Conservation (phyloP, 2,797 vertebrate genomes). For the Leucoraja ocellata region DNA sequence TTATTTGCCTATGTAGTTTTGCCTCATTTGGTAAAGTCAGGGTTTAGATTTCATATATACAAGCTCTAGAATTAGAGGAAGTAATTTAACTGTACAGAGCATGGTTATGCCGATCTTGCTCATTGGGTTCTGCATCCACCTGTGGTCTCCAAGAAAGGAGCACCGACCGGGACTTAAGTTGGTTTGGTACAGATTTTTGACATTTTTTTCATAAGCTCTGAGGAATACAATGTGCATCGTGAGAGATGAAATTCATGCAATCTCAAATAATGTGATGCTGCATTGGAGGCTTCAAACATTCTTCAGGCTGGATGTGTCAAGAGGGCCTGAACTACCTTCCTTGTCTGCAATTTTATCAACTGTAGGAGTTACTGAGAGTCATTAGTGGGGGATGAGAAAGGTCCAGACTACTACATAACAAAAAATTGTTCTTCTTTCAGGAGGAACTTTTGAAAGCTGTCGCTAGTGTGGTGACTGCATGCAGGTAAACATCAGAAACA, state of each 20-base stretch:
- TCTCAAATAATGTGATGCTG: neutral
- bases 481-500: conserved; percentile 63
- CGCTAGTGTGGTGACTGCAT: conserved; percentile 76
- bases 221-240: neutral
- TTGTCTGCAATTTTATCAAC: neutral
- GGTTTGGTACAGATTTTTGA: too few relatives aligned
- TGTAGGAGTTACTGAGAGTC: neutral
- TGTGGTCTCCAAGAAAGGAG: neutral
- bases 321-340: neutral
- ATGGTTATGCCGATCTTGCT: neutral
- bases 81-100: neutral
- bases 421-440: conserved; percentile 51
- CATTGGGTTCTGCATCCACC: neutral
- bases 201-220: neutral
- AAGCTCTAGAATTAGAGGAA: neutral
- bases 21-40: neutral
- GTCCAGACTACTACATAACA: neutral
- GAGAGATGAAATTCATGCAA: neutral
- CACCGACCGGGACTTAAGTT: too few relatives aligned
- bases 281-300: neutral
- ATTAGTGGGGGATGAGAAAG: neutral
- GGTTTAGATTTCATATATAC: neutral
- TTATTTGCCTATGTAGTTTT: neutral
- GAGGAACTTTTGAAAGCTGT: conserved; percentile 92
- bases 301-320: neutral